These are phyloP conservation scores for Lasioglossum morio DNA, from an alignment of 2,888 invertebrate genomes.

Conservation along the genomic window DNA sequence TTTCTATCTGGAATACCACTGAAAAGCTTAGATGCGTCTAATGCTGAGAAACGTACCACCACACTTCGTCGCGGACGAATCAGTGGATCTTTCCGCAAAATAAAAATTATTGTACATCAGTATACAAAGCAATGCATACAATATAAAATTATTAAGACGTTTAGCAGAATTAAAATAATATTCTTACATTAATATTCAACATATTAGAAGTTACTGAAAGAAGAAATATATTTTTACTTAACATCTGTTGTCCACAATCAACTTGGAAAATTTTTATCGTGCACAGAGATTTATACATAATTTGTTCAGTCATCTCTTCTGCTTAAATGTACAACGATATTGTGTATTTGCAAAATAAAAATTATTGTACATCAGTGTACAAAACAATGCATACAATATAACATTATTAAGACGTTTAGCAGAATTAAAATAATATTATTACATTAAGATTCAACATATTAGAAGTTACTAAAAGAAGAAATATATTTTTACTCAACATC, in stretches of 20 bases:
- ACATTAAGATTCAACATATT: too few species aligned
- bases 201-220: not conserved
- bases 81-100: not conserved
- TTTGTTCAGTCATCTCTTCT: not conserved
- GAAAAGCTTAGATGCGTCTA: not conserved
- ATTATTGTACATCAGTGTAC: too few species aligned
- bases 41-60: not conserved
- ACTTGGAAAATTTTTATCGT: not conserved
- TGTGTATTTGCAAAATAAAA: not conserved
- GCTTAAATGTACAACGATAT: not conserved
- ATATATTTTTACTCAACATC: not conserved
- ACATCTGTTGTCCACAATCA: not conserved
- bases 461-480: not conserved
- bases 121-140: too few species aligned
- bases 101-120: too few species aligned
- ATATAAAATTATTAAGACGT: not conserved
- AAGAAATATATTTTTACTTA: not conserved
- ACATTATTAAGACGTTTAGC: not conserved
- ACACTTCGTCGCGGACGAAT: not conserved
- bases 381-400: too few species aligned
- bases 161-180: too few species aligned
- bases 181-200: too few species aligned
- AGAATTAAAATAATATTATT: too few species aligned
- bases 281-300: not conserved
- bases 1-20: constrained; percentile 39